Percentiles rank a stretch among this genome's conserved stretches.
Evolutionary conservation across 1,140 invertebrate genomes (phyloP).

Genomic region (Thaumatotibia leucotreta): DNA sequence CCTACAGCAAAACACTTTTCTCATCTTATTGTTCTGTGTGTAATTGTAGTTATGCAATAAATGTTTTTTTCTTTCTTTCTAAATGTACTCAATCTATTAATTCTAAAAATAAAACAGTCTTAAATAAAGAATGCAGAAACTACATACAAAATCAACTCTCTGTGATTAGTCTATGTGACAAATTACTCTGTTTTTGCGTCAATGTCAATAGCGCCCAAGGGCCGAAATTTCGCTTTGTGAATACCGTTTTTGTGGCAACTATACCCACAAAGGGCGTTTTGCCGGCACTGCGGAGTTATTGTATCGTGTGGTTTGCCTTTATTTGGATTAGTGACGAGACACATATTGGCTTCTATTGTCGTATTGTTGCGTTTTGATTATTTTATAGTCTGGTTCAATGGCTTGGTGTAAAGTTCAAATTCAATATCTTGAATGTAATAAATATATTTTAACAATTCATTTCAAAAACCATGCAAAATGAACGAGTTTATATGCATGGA

Average conservation of each 20-base stretch:
- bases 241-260: not conserved
- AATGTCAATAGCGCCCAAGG: slow-evolving; percentile 5
- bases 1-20: no score
- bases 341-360: not conserved
- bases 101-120: no score
- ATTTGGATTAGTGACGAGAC: not conserved
- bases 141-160: no score
- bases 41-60: no score
- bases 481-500: no score
- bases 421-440: no score
- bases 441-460: no score
- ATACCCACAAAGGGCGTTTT: not conserved
- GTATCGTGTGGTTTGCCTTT: not conserved
- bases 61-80: no score
- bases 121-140: no score
- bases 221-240: not conserved
- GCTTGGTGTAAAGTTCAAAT: not conserved
- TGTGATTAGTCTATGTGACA: not conserved
- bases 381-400: not conserved
- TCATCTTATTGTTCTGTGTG: no score
- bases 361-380: not conserved
- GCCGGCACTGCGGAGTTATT: not conserved
- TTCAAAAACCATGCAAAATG: no score
- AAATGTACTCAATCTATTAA: no score
- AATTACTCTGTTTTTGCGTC: slow-evolving; percentile 1